Evolutionary conservation across 2,888 invertebrate species (phyloP).

Genomic region (Oligia fasciuncula): DNA sequence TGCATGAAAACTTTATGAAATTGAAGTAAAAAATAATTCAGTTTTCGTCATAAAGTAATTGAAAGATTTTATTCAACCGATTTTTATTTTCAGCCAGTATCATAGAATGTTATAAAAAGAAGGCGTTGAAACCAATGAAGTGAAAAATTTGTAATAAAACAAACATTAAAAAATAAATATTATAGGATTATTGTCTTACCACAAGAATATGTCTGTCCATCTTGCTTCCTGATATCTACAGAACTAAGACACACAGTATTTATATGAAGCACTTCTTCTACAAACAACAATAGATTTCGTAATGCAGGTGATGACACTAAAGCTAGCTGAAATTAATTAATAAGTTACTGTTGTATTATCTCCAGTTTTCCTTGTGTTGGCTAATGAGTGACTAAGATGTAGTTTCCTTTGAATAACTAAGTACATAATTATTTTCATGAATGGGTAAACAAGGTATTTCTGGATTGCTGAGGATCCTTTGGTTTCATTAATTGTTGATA

Average conservation of each 20-base stretch:
- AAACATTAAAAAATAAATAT: not conserved
- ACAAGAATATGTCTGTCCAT: conserved; percentile 51
- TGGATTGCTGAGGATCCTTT: not conserved
- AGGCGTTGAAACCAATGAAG: not conserved
- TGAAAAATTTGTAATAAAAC: not conserved
- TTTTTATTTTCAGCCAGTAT: no score
- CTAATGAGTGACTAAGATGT: conserved; percentile 23
- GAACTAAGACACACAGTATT: conserved; percentile 18
- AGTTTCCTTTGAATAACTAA: conserved; percentile 1
- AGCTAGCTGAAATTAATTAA: conserved; percentile 14
- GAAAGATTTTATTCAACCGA: no score
- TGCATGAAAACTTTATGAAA: not conserved
- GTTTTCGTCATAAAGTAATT: not conserved
- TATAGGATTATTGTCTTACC: conserved; percentile 45
- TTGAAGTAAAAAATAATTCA: not conserved
- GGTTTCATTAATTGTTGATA: not conserved
- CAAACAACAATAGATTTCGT: conserved; percentile 58
- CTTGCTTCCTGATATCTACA: conserved; percentile 25
- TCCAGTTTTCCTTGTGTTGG: conserved; percentile 47
- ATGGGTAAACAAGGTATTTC: not conserved
- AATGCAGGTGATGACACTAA: conserved; percentile 41
- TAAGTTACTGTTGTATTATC: conserved; percentile 13
- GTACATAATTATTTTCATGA: conserved; percentile 14
- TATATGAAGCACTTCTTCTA: conserved; percentile 43
- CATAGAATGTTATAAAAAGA: not conserved